phyloP scores from a whole-genome alignment of 2,888 invertebrate species.

The Podotricha telesiphe region DNA sequence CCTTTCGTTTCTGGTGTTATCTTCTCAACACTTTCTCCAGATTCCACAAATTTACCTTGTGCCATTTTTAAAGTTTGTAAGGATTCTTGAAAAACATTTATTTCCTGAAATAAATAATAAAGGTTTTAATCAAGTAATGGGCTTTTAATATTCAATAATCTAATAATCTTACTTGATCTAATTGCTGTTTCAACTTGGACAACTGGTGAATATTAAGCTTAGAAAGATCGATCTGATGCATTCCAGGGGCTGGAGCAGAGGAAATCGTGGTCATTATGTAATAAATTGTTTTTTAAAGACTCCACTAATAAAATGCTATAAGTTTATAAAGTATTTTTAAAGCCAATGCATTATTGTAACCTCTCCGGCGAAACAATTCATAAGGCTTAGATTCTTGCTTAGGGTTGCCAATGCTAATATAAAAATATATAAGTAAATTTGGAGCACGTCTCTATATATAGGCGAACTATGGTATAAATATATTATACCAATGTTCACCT shows the following conservation, averaged over 20 bases:
- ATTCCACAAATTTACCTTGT: constrained; percentile 94
- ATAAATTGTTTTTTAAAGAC: constrained; percentile 20
- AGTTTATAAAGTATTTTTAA: constrained; percentile 5
- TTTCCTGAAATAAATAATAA: constrained; percentile 84
- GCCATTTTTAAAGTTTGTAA: constrained; percentile 94
- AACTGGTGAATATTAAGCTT: constrained; percentile 92
- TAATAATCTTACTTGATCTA: constrained; percentile 88
- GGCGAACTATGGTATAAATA: no score
- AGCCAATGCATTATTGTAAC: constrained; percentile 44
- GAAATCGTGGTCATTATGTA: constrained; percentile 84
- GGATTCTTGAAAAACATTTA: constrained; percentile 94
- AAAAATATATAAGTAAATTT: neutral
- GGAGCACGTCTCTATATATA: neutral
- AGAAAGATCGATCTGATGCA: constrained; percentile 91
- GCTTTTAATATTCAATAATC: neutral
- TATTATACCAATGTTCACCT: no score
- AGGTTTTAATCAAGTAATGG: neutral
- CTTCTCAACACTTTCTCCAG: constrained; percentile 92
- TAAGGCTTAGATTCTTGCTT: neutral
- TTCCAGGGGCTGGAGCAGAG: constrained; percentile 84
- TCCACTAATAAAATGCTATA: constrained; percentile 10
- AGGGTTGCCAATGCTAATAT: constrained; percentile 3
- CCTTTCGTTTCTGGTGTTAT: constrained; percentile 90
- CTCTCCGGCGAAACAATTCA: constrained; percentile 19
- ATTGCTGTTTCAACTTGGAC: constrained; percentile 92